These are phyloP conservation scores for Ophioninae sp. DNA, from an alignment of 2,888 invertebrate genomes.

Conservation along the genomic window DNA sequence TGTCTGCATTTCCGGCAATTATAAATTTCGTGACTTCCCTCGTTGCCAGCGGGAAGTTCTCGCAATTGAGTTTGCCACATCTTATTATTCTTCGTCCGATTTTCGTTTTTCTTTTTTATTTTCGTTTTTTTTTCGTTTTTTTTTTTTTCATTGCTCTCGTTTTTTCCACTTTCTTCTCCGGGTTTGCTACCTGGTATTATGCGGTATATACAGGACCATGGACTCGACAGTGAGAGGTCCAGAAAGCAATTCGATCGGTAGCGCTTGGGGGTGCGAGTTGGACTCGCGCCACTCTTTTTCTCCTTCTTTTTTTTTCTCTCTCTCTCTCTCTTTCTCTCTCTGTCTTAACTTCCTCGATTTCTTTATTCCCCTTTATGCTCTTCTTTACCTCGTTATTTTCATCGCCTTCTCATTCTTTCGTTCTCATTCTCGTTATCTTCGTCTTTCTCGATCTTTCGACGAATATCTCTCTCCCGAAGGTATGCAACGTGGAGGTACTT, in stretches of 20 bases:
- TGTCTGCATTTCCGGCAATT: conserved; percentile 27
- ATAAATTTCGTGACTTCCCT: conserved; percentile 41
- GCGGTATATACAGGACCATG: conserved; percentile 46
- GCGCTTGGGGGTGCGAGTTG: conserved; percentile 60
- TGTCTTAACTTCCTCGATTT: background rate
- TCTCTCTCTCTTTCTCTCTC: conserved; percentile 13
- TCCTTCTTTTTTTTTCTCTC: background rate
- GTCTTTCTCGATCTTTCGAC: conserved; percentile 37
- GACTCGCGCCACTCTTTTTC: conserved; percentile 44
- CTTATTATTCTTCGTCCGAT: conserved; percentile 53
- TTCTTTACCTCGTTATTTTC: conserved; percentile 61
- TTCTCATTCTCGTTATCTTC: conserved; percentile 11
- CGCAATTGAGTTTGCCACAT: conserved; percentile 57
- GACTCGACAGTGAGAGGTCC: conserved; percentile 37
- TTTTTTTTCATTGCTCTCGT: conserved; percentile 3
- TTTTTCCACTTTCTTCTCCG: conserved; percentile 15
- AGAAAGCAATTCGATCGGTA: conserved; percentile 62
- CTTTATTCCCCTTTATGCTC: conserved; percentile 51
- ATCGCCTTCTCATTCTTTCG: conserved; percentile 43
- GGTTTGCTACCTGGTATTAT: conserved; percentile 59
- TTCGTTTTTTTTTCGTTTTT: conserved; percentile 6
- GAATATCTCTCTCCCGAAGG: conserved; percentile 44
- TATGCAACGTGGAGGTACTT: conserved; percentile 55
- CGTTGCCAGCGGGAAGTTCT: conserved; percentile 50
- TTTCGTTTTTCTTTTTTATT: background rate